A percentile compares a stretch with the other conserved stretches of the same genome.
These are phyloP conservation scores for Azorinus chamasolen DNA, from an alignment of 2,888 invertebrate species.

Conservation along the genomic window DNA sequence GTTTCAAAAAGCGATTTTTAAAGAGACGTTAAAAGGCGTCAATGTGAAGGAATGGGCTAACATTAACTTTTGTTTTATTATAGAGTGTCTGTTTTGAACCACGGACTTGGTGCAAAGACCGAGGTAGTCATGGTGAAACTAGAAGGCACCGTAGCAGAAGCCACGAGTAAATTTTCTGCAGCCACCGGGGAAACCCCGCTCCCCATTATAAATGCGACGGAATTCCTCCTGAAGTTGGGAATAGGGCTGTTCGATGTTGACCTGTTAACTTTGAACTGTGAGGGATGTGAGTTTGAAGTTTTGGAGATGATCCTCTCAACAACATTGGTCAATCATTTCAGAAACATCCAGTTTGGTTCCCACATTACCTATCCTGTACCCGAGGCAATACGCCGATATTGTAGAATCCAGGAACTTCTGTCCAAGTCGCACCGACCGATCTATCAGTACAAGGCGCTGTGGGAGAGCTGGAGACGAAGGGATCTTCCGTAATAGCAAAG, in stretches of 20 bases:
- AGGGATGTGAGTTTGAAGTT: constrained; percentile 67
- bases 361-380: constrained; percentile 39
- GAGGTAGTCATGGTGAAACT: constrained; percentile 54
- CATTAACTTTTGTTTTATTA: constrained; percentile 10
- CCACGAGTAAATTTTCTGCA: constrained; percentile 61
- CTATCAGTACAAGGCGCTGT: constrained; percentile 62
- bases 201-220: constrained; percentile 58
- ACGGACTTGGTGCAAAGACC: constrained; percentile 62
- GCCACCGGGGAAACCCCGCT: constrained; percentile 39
- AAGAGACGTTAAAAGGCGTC: no score
- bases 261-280: constrained; percentile 67
- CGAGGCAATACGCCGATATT: constrained; percentile 58
- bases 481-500: no score
- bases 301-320: constrained; percentile 55
- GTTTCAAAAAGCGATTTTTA: no score
- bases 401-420: constrained; percentile 61
- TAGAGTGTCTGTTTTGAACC: constrained; percentile 61
- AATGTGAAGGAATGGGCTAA: no score
- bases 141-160: constrained; percentile 59
- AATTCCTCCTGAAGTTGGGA: constrained; percentile 57
- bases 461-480: constrained; percentile 65
- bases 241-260: constrained; percentile 63
- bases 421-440: constrained; percentile 59
- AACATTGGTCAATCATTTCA: constrained; percentile 50
- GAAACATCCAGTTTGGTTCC: constrained; percentile 66